These are phyloP conservation scores for Drosophila birchii DNA, from an alignment of 2,888 invertebrate species.

Conservation along the genomic window DNA sequence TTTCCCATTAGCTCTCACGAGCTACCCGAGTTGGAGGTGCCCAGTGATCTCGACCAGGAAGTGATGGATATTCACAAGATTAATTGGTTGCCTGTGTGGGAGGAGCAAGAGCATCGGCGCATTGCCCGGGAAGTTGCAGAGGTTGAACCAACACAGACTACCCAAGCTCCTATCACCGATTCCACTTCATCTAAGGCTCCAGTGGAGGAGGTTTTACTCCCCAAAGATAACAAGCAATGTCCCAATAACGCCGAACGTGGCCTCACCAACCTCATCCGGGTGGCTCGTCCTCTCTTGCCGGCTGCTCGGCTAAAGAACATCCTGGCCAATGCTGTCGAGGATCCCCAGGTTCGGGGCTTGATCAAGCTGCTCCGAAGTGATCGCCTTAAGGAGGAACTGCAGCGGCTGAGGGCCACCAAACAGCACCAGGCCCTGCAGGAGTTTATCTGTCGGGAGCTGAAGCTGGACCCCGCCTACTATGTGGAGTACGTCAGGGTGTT, in stretches of 20 bases:
- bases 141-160: not conserved
- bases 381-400: slow-evolving; percentile 43
- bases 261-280: slow-evolving; percentile 60
- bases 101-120: slow-evolving; percentile 30
- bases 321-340: slow-evolving; percentile 61
- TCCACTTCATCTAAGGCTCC: not conserved
- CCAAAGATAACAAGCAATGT: slow-evolving; percentile 53
- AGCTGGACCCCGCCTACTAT: slow-evolving; percentile 64
- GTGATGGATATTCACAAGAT: slow-evolving; percentile 40
- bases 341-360: slow-evolving; percentile 62
- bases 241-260: slow-evolving; percentile 57
- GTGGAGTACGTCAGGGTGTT: slow-evolving; percentile 46
- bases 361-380: slow-evolving; percentile 53
- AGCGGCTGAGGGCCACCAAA: slow-evolving; percentile 46
- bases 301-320: slow-evolving; percentile 56
- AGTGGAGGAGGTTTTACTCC: slow-evolving; percentile 8
- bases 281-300: slow-evolving; percentile 65
- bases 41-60: slow-evolving; percentile 31
- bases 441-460: slow-evolving; percentile 62
- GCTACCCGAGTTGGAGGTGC: slow-evolving; percentile 26
- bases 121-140: not conserved
- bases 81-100: slow-evolving; percentile 56
- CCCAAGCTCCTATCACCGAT: not conserved
- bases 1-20: slow-evolving; percentile 5
- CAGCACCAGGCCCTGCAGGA: slow-evolving; percentile 57